A percentile compares a stretch with the other conserved stretches of the same genome.
Evolutionary conservation across 2,113 vertebrate genomes (phyloP).

Genomic region (Falcunculus frontatus): DNA sequence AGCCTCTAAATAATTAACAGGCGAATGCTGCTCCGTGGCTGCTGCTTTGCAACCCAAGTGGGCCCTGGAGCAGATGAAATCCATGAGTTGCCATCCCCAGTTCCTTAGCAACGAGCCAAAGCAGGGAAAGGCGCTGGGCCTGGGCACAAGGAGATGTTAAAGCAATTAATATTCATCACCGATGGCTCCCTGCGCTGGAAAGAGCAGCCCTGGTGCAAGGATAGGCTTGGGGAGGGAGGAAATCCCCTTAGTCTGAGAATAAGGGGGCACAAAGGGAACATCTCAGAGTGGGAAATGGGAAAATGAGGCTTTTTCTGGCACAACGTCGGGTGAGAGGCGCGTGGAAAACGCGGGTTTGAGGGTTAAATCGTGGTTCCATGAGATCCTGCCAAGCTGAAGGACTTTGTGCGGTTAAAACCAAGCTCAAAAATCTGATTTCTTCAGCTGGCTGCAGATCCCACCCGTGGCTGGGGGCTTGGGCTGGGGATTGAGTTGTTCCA

Average conservation of each 20-base stretch:
- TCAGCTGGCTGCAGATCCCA: background rate
- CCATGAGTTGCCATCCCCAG: slow-evolving; percentile 52
- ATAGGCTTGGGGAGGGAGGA: background rate
- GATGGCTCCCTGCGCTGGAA: background rate
- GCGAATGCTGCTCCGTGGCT: slow-evolving; percentile 26
- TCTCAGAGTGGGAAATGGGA: background rate
- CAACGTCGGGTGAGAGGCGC: accelerated
- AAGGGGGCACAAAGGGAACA: accelerated
- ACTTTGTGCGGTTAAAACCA: background rate
- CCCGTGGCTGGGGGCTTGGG: background rate
- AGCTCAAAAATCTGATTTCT: background rate
- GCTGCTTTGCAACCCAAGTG: slow-evolving; percentile 29
- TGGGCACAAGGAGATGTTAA: slow-evolving; percentile 58
- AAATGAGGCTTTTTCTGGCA: background rate
- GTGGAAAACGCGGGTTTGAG: too few relatives aligned
- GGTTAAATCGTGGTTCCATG: background rate
- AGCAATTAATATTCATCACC: slow-evolving; percentile 74
- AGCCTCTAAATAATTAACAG: slow-evolving; percentile 60
- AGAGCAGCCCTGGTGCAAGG: background rate
- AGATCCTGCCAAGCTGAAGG: background rate
- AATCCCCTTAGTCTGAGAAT: background rate
- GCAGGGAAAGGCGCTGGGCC: slow-evolving; percentile 57
- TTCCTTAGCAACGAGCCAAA: slow-evolving; percentile 77
- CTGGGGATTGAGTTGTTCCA: background rate
- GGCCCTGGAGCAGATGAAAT: slow-evolving; percentile 52